Conservation (phyloP, 2,888 invertebrate species). For the Eupithecia tripunctaria region DNA sequence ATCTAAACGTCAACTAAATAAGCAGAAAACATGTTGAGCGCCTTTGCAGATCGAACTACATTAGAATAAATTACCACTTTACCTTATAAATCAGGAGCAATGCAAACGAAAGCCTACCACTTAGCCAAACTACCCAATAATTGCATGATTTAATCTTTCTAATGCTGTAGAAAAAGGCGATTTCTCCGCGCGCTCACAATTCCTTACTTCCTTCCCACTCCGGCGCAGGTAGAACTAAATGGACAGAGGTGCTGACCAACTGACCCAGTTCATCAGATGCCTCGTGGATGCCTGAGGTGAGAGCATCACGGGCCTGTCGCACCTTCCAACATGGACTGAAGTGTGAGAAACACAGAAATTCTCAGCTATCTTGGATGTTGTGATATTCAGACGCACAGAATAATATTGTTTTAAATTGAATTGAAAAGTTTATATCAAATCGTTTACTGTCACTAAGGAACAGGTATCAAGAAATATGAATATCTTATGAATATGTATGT, state of each 20-base stretch:
- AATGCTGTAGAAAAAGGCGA: conserved; percentile 20
- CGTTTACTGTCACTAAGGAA: neutral
- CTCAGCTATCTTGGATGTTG: neutral
- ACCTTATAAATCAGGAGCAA: neutral
- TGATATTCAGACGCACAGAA: neutral
- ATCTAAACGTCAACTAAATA: neutral
- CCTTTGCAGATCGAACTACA: neutral
- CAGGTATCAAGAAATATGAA: neutral
- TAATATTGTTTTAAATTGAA: no score
- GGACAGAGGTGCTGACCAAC: conserved; percentile 52
- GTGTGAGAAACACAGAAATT: neutral
- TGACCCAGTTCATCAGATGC: conserved; percentile 59
- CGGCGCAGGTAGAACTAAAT: conserved; percentile 51
- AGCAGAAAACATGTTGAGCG: neutral
- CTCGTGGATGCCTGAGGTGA: conserved; percentile 34
- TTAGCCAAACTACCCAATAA: conserved; percentile 7
- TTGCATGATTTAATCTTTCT: conserved; percentile 21
- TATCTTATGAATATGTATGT: neutral
- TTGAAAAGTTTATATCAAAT: neutral
- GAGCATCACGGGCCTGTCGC: conserved; percentile 25
- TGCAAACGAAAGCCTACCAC: neutral
- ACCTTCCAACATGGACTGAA: conserved; percentile 4
- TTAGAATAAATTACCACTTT: neutral
- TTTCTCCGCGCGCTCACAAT: conserved; percentile 29
- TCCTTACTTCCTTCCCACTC: conserved; percentile 30